phyloP scores from a whole-genome alignment of 2,888 invertebrate genomes.

The Smittia sp. region DNA sequence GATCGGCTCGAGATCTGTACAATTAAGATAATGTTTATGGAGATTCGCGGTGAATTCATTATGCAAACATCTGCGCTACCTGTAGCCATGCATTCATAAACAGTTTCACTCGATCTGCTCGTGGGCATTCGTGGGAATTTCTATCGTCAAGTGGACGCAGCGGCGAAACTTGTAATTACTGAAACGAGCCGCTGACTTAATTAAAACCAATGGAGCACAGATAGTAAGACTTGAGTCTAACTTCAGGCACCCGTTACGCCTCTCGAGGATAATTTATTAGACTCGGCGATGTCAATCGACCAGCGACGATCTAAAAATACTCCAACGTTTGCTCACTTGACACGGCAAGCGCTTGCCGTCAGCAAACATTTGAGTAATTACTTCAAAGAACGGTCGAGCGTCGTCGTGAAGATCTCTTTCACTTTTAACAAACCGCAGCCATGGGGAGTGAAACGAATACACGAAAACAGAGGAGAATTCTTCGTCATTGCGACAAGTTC shows the following conservation, averaged over 20 bases:
- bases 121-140: not conserved
- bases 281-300: not conserved
- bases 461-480: not conserved
- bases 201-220: not conserved
- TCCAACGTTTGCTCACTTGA: not conserved
- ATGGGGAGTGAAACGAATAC: conserved; percentile 1
- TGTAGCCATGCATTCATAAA: not conserved
- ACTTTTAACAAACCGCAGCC: conserved; percentile 5
- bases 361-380: conserved; percentile 23
- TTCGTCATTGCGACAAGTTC: not conserved
- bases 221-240: not conserved
- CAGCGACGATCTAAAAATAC: not conserved
- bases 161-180: not conserved
- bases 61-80: not conserved
- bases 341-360: conserved; percentile 10
- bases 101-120: not conserved
- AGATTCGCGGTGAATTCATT: not conserved
- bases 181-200: not conserved
- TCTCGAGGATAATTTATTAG: not conserved
- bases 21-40: conserved; percentile 16
- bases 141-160: not conserved
- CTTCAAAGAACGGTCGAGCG: not conserved
- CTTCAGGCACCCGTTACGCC: not conserved
- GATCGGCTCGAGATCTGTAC: not conserved
- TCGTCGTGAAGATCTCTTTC: not conserved